Base-by-base conservation (phyloP, 2,888 invertebrate species). In the Agapetus fuscipes region DNA sequence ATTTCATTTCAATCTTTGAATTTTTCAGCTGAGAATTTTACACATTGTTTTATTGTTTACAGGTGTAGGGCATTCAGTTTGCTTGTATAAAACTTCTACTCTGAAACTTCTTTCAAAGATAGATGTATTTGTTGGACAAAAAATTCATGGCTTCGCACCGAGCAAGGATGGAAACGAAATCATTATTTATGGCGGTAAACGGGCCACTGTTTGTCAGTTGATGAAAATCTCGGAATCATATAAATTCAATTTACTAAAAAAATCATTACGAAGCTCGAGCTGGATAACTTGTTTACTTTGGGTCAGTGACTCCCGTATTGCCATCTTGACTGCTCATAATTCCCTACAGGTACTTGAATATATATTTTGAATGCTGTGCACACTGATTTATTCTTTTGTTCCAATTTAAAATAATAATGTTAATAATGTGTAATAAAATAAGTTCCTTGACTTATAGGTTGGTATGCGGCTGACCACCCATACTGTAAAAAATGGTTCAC, bases 261-360 rank as follows among this genome's bases (percentile, higher is more conserved):
- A n/a, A n/a, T n/a, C n/a, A n/a, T 9, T 20, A 9, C 5, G 9
- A 20, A 9, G 4, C 20, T 20, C 20, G 5, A 28, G 6, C 4
- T 7, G 13, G 13, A 28, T 28, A 28, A 50, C 58, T 3, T 64
- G 73, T 49, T 59, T 64, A 47, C 83, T 83, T 53, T 84, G 83
- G 84, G 62, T 84, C 16, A 49, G 60, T 20, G 49, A 56, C 14
- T 49, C 52, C 11, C 51, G 61, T 39, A 55, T 83, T 38, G 72
- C 72, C 2, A 51, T 80, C 17, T 64, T 83, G 29, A 75, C 78
- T 32, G 76, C 80, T 32, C 80, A 82, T 49, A 82, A 82, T 62
- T 68, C 72, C 34, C 65, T 80, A 2, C 58, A 74, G 55, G 68
- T 66, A 49, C 52, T 57, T n/a, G 37, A 47, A 30, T 54, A 49